Evolutionary conservation across 1,140 invertebrate species (phyloP), one percentile per base, ranked within the genome.

Genomic region (Saxidomus purpurata): DNA sequence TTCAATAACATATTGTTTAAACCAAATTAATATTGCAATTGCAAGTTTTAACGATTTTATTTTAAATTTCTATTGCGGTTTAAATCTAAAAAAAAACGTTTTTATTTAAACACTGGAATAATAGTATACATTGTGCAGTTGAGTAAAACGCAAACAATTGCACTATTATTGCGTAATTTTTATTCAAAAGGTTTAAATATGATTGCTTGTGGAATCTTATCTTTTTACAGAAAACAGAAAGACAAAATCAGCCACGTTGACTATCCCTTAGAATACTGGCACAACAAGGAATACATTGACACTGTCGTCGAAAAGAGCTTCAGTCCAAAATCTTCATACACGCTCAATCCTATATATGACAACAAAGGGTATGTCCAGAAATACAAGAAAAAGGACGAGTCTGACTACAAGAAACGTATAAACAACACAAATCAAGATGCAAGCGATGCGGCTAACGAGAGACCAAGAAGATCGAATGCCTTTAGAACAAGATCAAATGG

Each of bases 201-300:
- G n/a, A n/a, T n/a, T n/a, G n/a, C n/a, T n/a, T n/a, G n/a, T n/a
- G n/a, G n/a, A n/a, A n/a, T n/a, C n/a, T n/a, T n/a, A n/a, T n/a
- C n/a, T 4, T 25, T 61, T 61, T 85, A 3, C 49, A 85, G 82
- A 36, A 85, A 85, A 71, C 38, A 69, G 61, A 69, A 71, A n/a
- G 82, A 85, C 6, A 85, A 85, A 36, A 40, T 36, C 17, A 85
- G 38, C 19, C 80, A 82, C 28, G 80, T 82, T 15, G 63, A 85
- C 63, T 85, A 71, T 34, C 82, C 82, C 2, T 25, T 85, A 40
- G 82, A 85, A 52, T 85, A 85, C 31, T 85, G 82, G 82, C 63
- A 85, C 17, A 63, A 85, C 22, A n/a, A 40, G 19, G 82, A 85
- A 43, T 85, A 85, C 28, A 74, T 85, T 22, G 82, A 85, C 40